Conservation (phyloP, 2,113 vertebrate species). For the Thryonomys swinderianus region DNA sequence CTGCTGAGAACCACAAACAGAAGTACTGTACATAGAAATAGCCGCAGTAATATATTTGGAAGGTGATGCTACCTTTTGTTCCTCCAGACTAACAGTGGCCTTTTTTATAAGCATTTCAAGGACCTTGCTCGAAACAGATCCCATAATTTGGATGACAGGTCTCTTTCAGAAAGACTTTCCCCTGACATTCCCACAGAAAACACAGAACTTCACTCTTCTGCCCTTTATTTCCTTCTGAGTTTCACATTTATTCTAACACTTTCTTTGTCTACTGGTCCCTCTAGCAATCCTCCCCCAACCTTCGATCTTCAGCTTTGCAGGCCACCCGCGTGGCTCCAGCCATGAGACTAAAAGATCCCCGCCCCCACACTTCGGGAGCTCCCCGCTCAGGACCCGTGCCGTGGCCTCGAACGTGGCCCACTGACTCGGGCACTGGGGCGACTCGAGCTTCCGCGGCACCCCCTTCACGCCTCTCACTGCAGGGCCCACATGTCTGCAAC, state of each 20-base stretch:
- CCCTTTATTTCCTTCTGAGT: neutral
- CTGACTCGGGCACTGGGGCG: too few species aligned
- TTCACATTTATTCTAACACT: neutral
- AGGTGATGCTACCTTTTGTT: constrained; percentile 39
- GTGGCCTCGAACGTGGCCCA: constrained; percentile 28
- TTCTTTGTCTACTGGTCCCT: neutral
- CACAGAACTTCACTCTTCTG: neutral
- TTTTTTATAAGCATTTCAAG: constrained; percentile 50
- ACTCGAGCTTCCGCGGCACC: constrained; percentile 48
- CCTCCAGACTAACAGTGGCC: neutral
- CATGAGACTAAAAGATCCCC: neutral
- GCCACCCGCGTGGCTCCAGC: neutral
- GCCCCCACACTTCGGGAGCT: neutral
- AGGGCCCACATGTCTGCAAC: constrained; percentile 48
- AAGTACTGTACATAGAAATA: neutral
- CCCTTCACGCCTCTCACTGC: constrained; percentile 3
- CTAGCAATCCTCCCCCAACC: neutral
- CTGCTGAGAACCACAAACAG: neutral
- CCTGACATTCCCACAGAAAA: neutral
- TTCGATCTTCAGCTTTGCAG: neutral
- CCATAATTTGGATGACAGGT: neutral
- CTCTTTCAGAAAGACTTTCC: neutral
- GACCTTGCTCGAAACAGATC: constrained; percentile 6
- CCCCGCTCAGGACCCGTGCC: neutral
- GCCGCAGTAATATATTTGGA: constrained; percentile 22